A percentile compares a stretch with the other conserved stretches of the same genome.
Conservation (phyloP, 1,140 invertebrate species). For the Hylaeus volcanicus region DNA sequence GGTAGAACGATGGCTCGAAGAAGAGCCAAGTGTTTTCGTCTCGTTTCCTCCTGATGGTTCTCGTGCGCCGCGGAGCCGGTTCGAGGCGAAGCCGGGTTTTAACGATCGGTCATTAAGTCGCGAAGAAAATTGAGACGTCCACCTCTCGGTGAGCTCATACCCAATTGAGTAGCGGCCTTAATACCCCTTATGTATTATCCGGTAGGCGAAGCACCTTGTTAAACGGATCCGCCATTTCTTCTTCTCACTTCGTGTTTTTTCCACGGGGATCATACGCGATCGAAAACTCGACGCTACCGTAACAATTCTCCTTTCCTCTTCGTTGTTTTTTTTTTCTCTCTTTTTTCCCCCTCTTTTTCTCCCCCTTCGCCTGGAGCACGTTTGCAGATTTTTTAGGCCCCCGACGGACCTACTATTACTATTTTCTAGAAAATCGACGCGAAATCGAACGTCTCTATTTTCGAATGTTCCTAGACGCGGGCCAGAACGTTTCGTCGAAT, state of each 20-base stretch:
- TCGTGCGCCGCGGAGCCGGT: slow-evolving; percentile 65
- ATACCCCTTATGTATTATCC: slow-evolving; percentile 72
- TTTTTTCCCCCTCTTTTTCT: not conserved
- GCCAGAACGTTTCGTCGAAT: too few species aligned
- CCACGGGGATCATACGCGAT: slow-evolving; percentile 37
- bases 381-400: too few species aligned
- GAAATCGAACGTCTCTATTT: too few species aligned
- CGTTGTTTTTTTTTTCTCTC: not conserved
- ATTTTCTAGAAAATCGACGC: too few species aligned
- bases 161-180: slow-evolving; percentile 72
- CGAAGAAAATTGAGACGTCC: slow-evolving; percentile 77
- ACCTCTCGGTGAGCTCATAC: slow-evolving; percentile 68
- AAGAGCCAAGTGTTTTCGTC: slow-evolving; percentile 16
- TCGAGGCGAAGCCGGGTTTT: slow-evolving; percentile 70
- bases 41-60: slow-evolving; percentile 35
- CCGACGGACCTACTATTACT: too few species aligned
- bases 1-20: slow-evolving; percentile 15
- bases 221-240: slow-evolving; percentile 54
- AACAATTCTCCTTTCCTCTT: slow-evolving; percentile 3
- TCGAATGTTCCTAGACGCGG: too few species aligned
- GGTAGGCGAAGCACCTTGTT: slow-evolving; percentile 64
- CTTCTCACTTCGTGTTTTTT: slow-evolving; percentile 52
- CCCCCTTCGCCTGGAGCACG: not conserved
- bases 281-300: slow-evolving; percentile 40
- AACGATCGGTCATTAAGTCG: slow-evolving; percentile 77